These are phyloP conservation scores for Drosophila eohydei DNA, from an alignment of 2,888 invertebrate genomes.

Conservation along the genomic window DNA sequence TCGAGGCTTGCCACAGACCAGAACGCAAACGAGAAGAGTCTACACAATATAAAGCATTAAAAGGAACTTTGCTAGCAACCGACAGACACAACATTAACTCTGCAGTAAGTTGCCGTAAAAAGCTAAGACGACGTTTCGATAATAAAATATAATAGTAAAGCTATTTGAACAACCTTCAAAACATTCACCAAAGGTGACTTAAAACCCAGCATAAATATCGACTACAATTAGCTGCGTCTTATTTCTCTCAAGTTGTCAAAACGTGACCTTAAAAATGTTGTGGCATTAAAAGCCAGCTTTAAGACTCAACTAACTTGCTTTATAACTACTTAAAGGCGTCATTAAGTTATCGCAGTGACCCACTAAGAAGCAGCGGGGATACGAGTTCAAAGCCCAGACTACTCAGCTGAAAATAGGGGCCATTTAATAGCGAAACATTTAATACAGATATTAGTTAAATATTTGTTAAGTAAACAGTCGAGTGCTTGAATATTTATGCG, in stretches of 20 bases:
- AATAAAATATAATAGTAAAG: slow-evolving; percentile 1
- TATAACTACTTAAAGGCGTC: neutral
- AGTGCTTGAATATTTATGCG: neutral
- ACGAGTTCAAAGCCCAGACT: neutral
- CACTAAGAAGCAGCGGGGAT: neutral
- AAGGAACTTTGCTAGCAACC: neutral
- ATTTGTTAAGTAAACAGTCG: neutral
- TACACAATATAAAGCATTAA: neutral
- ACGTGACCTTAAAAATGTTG: slow-evolving; percentile 18
- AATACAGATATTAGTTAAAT: neutral
- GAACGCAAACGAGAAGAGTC: slow-evolving; percentile 7
- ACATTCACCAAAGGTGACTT: neutral
- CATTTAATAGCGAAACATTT: too few relatives aligned
- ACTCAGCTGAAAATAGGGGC: neutral
- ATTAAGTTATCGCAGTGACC: slow-evolving; percentile 5
- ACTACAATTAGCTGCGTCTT: slow-evolving; percentile 16
- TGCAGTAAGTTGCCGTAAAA: slow-evolving; percentile 17
- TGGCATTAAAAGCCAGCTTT: slow-evolving; percentile 13
- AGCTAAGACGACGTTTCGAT: neutral
- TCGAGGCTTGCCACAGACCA: slow-evolving; percentile 17
- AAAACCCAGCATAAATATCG: slow-evolving; percentile 9
- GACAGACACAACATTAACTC: neutral
- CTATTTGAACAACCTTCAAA: slow-evolving; percentile 30
- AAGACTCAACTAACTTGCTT: neutral
- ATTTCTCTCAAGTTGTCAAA: neutral